Conservation (phyloP, 2,113 vertebrate species). For the Cranoglanis bouderius region DNA sequence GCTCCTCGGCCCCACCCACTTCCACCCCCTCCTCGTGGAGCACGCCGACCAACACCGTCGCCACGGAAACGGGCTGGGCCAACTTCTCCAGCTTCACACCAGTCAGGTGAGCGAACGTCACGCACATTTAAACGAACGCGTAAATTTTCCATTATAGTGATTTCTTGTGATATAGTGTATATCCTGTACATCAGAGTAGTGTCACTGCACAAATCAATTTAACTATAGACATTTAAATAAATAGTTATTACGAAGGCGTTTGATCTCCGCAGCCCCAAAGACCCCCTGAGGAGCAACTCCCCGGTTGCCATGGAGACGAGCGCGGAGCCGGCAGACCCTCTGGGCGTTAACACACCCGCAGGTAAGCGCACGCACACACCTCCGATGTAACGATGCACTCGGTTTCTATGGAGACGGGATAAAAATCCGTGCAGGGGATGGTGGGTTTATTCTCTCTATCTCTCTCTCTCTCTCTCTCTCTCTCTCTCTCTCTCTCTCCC, state of each 20-base stretch:
- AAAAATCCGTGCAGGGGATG: too few species aligned
- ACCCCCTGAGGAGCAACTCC: conserved; percentile 89
- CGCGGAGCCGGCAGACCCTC: conserved; percentile 83
- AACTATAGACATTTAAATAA: background rate
- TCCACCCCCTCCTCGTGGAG: conserved; percentile 82
- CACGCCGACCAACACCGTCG: conserved; percentile 73
- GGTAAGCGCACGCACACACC: conserved; percentile 69
- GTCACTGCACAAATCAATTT: background rate
- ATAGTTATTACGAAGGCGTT: conserved; percentile 20
- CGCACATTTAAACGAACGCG: background rate
- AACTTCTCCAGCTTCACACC: conserved; percentile 89
- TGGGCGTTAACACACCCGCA: conserved; percentile 80
- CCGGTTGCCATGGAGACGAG: conserved; percentile 98
- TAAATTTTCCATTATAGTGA: background rate
- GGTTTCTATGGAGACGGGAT: background rate
- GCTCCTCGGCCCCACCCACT: conserved; percentile 70
- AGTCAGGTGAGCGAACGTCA: conserved; percentile 72
- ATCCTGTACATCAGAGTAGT: background rate
- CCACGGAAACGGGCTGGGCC: conserved; percentile 88
- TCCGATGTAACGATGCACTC: background rate
- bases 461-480: background rate
- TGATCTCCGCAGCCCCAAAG: conserved; percentile 81
- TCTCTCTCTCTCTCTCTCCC: background rate
- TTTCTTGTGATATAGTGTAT: background rate
- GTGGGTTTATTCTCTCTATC: background rate